Conservation (phyloP, 2,797 vertebrate species). For the Sardinella longiceps region DNA sequence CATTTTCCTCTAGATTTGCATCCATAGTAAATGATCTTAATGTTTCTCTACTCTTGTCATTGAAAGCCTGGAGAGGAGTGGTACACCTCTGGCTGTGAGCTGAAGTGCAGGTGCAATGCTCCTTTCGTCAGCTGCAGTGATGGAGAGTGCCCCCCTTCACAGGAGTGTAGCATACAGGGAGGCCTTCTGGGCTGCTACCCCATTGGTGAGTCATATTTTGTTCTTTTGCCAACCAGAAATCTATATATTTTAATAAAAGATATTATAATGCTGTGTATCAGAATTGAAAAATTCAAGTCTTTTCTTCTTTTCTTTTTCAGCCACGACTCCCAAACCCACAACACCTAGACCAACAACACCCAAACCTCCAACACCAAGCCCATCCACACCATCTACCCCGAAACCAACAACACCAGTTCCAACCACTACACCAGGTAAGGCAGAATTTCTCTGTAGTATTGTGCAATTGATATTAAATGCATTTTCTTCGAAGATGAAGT, state of each 20-base stretch:
- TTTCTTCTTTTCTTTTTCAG: neutral
- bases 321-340: conserved; percentile 1
- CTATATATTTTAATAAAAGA: neutral
- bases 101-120: conserved; percentile 70
- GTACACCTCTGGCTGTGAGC: conserved; percentile 70
- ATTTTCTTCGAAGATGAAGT: too few relatives aligned
- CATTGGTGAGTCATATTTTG: conserved; percentile 60
- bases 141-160: conserved; percentile 66
- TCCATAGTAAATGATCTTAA: neutral
- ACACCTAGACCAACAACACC: conserved; percentile 37
- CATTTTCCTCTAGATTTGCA: too few relatives aligned
- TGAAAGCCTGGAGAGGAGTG: conserved; percentile 76
- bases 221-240: too few relatives aligned
- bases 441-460: too few relatives aligned
- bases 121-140: conserved; percentile 62
- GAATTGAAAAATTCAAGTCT: neutral
- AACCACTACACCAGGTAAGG: conserved; percentile 15
- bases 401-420: neutral
- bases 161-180: conserved; percentile 69
- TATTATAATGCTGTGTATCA: neutral
- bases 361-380: conserved; percentile 39
- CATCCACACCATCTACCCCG: conserved; percentile 37
- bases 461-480: too few relatives aligned
- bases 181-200: conserved; percentile 77
- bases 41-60: neutral